A percentile compares a stretch with the other conserved stretches of the same genome.
phyloP scores from a whole-genome alignment of 2,797 vertebrate genomes.

The Diplodus sargus region DNA sequence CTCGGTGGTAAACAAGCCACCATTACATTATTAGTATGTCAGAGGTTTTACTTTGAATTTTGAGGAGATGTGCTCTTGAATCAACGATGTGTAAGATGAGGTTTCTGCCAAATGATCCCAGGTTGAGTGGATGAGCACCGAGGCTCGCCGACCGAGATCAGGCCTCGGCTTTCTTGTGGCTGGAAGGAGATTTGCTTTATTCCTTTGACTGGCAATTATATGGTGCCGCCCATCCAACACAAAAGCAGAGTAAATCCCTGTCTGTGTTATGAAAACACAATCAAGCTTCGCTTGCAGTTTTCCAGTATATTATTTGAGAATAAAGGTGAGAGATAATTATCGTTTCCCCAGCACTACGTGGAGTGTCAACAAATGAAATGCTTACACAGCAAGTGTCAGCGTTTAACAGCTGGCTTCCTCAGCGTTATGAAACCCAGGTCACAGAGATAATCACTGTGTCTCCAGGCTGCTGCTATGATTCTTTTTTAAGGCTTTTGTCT shows the following conservation, averaged over 20 bases:
- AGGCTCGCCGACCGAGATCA: not conserved
- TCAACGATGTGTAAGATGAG: too few relatives aligned
- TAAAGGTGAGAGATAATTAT: not conserved
- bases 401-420: conserved; percentile 10
- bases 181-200: not conserved
- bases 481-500: conserved; percentile 34
- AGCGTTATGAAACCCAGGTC: not conserved
- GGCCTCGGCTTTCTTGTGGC: not conserved
- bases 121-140: not conserved
- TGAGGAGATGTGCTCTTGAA: not conserved
- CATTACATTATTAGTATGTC: not conserved
- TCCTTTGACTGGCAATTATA: not conserved
- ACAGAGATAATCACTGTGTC: conserved; percentile 20
- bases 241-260: not conserved
- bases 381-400: conserved; percentile 24
- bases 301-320: not conserved
- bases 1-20: not conserved
- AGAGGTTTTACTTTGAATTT: not conserved
- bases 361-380: conserved; percentile 16
- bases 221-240: not conserved
- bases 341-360: not conserved
- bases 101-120: not conserved
- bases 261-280: not conserved
- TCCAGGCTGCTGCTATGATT: not conserved
- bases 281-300: not conserved